Conservation (phyloP, 2,113 vertebrate species). For the Lethenteron camtschaticum region DNA sequence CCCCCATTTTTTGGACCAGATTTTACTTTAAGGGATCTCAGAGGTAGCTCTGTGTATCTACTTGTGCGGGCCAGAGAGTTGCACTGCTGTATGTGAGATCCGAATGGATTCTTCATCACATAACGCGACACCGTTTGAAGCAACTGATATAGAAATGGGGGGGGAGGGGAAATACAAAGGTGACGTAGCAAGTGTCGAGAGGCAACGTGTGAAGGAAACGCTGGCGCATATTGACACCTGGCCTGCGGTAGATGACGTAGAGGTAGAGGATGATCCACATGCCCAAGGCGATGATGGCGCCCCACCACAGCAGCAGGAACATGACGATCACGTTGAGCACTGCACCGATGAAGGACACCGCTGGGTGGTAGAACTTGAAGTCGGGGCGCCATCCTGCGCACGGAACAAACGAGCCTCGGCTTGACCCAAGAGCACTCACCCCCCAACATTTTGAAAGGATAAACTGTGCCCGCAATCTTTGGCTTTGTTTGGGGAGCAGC, state of each 20-base stretch:
- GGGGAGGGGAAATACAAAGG: too few species aligned
- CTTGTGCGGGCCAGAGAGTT: neutral
- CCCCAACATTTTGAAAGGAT: too few species aligned
- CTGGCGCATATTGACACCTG: slow-evolving; percentile 11
- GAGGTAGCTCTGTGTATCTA: neutral
- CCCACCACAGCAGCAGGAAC: slow-evolving; percentile 38
- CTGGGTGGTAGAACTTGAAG: slow-evolving; percentile 28
- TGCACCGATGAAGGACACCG: slow-evolving; percentile 26
- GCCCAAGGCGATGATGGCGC: slow-evolving; percentile 22
- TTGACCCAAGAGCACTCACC: too few species aligned
- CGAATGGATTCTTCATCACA: too few species aligned
- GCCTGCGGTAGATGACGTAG: slow-evolving; percentile 29
- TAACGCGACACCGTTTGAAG: too few species aligned
- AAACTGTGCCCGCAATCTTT: too few species aligned
- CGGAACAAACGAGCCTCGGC: neutral
- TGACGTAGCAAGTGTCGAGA: too few species aligned
- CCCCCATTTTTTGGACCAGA: neutral
- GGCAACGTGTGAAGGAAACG: too few species aligned
- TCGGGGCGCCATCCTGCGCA: slow-evolving; percentile 27
- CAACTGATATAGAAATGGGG: too few species aligned
- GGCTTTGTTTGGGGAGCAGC: too few species aligned
- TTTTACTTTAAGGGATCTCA: too few species aligned
- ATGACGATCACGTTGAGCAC: slow-evolving; percentile 28
- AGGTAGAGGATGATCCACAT: slow-evolving; percentile 27
- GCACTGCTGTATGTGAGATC: slow-evolving; percentile 10